Evolutionary conservation across 2,113 vertebrate species (phyloP).

Genomic region (Arenaria interpres): DNA sequence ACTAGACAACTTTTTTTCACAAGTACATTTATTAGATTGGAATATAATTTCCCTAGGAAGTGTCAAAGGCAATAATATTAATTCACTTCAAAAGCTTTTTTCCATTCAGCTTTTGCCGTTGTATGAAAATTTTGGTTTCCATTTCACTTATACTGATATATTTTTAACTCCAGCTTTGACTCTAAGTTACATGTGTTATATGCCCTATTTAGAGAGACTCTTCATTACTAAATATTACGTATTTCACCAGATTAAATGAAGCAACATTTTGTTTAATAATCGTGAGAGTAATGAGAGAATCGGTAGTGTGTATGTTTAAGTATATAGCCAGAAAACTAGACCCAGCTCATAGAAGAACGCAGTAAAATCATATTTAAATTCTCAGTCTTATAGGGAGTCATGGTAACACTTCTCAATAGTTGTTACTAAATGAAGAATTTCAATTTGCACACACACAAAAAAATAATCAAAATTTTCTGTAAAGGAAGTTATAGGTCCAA

Average conservation of each 20-base stretch:
- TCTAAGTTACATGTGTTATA: background rate
- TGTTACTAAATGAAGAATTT: background rate
- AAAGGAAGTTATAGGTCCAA: background rate
- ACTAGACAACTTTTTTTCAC: background rate
- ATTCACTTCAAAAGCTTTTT: background rate
- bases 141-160: background rate
- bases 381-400: background rate
- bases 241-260: background rate
- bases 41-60: background rate
- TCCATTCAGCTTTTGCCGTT: background rate
- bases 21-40: background rate
- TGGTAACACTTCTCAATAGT: background rate
- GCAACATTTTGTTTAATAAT: background rate
- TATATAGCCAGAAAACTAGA: background rate
- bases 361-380: background rate
- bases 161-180: background rate
- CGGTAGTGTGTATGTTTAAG: background rate
- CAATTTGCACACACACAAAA: background rate
- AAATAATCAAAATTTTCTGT: background rate
- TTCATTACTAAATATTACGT: background rate
- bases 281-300: background rate
- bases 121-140: background rate
- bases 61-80: background rate
- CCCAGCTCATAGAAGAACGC: rapidly evolving
- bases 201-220: background rate